Conservation (phyloP, 2,888 invertebrate genomes). For the Candidula unifasciata region DNA sequence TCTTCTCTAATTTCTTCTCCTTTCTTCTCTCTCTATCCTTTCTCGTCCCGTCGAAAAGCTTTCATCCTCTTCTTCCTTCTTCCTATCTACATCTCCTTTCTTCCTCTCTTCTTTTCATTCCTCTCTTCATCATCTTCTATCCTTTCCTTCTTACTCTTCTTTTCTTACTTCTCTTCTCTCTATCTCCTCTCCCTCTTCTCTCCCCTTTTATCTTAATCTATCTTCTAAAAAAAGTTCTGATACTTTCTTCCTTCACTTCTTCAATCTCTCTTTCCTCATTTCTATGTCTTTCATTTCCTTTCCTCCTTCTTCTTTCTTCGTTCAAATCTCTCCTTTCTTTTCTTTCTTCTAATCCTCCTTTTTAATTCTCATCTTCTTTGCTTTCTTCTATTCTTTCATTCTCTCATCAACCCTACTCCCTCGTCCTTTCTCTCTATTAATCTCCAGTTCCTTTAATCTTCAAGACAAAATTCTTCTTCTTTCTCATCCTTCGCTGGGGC, state of each 20-base stretch:
- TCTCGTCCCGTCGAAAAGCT: conserved; percentile 3
- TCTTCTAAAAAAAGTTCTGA: not conserved
- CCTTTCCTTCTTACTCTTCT: conserved; percentile 30
- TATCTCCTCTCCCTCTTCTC: conserved; percentile 13
- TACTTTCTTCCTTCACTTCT: not conserved
- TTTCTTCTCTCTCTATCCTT: not conserved
- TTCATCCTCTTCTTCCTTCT: conserved; percentile 12
- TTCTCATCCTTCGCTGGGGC: conserved; percentile 8
- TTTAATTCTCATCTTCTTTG: conserved; percentile 31
- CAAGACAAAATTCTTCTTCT: not conserved
- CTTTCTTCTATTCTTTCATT: not conserved
- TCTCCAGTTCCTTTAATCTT: conserved; percentile 5
- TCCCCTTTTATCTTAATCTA: conserved; percentile 21
- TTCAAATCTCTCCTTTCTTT: conserved; percentile 12
- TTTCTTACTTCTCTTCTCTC: conserved; percentile 8
- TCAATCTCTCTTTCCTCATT: not conserved
- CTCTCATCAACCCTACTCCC: not conserved
- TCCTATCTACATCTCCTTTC: conserved; percentile 9
- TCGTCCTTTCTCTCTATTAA: not conserved
- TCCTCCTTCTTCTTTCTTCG: not conserved
- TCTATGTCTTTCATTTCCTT: not conserved
- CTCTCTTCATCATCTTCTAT: not conserved
- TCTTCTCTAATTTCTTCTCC: not conserved
- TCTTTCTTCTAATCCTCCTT: conserved; percentile 19
- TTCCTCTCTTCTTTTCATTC: not conserved